phyloP scores from a whole-genome alignment of 2,113 vertebrate species.

The Cyanistes caeruleus region DNA sequence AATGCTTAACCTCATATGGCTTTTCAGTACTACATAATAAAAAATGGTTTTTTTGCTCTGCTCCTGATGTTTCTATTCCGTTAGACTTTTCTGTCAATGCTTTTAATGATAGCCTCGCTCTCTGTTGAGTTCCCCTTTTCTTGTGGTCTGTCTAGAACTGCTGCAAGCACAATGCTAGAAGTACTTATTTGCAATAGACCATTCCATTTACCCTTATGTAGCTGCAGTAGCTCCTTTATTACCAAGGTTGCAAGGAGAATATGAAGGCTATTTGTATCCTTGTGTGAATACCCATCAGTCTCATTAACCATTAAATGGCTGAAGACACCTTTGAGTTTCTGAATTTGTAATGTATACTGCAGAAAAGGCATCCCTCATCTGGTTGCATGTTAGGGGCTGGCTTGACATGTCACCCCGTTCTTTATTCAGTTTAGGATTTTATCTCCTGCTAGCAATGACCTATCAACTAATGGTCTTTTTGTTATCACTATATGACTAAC shows the following conservation, averaged over 20 bases:
- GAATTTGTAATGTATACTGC: fast-evolving
- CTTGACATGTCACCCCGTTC: neutral
- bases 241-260: neutral
- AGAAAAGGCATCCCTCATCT: neutral
- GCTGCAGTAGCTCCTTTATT: neutral
- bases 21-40: neutral
- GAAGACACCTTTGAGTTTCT: neutral
- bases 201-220: neutral
- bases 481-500: neutral
- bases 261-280: neutral
- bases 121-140: neutral
- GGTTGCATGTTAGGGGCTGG: neutral
- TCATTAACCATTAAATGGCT: neutral
- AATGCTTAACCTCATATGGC: neutral
- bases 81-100: neutral
- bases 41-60: neutral
- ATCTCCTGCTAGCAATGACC: neutral
- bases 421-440: neutral
- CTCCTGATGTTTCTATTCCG: neutral
- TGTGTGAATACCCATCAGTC: neutral
- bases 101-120: neutral
- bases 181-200: neutral
- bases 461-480: neutral
- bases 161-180: neutral
- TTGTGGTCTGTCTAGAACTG: neutral